Base-by-base conservation (phyloP, 2,797 vertebrate genomes). In the Sebastes miniatus region DNA sequence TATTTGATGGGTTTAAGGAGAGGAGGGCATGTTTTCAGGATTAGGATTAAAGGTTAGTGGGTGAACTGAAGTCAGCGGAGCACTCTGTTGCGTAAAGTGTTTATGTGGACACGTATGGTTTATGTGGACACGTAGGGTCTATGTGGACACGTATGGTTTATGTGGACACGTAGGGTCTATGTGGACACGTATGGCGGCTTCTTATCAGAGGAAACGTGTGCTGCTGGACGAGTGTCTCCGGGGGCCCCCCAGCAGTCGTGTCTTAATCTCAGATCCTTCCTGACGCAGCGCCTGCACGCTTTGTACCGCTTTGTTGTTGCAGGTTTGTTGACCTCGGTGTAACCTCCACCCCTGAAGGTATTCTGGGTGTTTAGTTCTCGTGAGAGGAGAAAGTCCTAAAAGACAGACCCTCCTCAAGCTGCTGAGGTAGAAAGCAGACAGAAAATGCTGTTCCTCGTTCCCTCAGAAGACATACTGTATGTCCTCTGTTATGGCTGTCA, bases 221-320 rank as follows among this genome's bases (percentile, higher is more conserved):
- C 36, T 43, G 4, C 36, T 39, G 36, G 36, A 39, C 12, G 36
- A 39, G 47, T 13, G 13, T 79, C 14, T 18, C 65, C n/a, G 3
- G 52, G 61, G 39, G 24, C 25, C 78, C 52, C 58, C 24, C 13
- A 31, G 24, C 39, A 24, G 32, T 20, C 69, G 9, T 50, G 22
- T 76, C 29, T 18, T 76, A 68, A 65, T 87, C 69, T 82, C 25
- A 83, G 79, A 83, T 75, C 63, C 77, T 81, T 83, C 70, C 70
- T 47, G 69, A 74, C 12, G 0, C 62, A 61, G 54, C 18, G 25
- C 36, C n/a, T 9, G 52, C 29, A 32, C 62, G 47, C 61, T 56
- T 67, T 47, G 11, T 57, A 36, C 36, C 12, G 11, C 36, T 39
- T 39, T 39, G 67, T 90, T 85, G 87, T 85, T 34, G 32, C 72